Evolutionary conservation across 2,888 invertebrate genomes (phyloP).

Genomic region (Neuroscelio doddi): DNA sequence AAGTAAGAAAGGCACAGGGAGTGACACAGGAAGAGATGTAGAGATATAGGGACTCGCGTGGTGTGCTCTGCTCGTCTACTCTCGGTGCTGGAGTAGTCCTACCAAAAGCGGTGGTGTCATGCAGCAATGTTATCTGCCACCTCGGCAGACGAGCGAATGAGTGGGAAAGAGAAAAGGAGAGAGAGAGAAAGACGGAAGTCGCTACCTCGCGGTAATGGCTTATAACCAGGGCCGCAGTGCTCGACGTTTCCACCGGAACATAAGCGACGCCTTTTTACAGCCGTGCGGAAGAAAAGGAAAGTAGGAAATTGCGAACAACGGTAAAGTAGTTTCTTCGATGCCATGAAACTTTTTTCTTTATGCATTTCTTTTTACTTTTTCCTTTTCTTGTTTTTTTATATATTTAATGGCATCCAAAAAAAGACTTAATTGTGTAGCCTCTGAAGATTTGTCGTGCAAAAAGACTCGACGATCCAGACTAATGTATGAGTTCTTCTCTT

Average conservation of each 20-base stretch:
- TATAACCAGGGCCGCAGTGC: conserved; percentile 62
- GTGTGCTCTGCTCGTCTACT: conserved; percentile 46
- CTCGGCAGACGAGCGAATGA: conserved; percentile 58
- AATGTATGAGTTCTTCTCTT: conserved; percentile 23
- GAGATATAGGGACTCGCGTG: no score
- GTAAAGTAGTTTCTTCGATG: conserved; percentile 19
- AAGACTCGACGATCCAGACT: conserved; percentile 23
- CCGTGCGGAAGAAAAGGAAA: conserved; percentile 20
- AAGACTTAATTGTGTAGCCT: conserved; percentile 33
- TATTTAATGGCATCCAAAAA: conserved; percentile 17
- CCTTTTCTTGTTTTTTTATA: neutral
- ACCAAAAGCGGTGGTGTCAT: conserved; percentile 59
- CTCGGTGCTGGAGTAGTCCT: conserved; percentile 64
- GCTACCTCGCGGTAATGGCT: conserved; percentile 66
- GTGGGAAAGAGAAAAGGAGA: conserved; percentile 45
- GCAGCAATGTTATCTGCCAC: conserved; percentile 62
- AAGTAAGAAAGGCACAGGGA: conserved; percentile 17
- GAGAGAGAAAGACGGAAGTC: conserved; percentile 46
- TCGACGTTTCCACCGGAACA: conserved; percentile 42
- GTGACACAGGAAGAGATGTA: conserved; percentile 19
- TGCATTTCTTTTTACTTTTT: conserved; percentile 11
- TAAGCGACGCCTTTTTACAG: conserved; percentile 19
- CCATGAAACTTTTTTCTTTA: no score
- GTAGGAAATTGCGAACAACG: conserved; percentile 26
- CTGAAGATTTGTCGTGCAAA: conserved; percentile 20